A percentile compares a stretch with the other conserved stretches of the same genome.
phyloP scores from a whole-genome alignment of 64 coral and sea anemone genomes.

The Pachyseris speciosa region DNA sequence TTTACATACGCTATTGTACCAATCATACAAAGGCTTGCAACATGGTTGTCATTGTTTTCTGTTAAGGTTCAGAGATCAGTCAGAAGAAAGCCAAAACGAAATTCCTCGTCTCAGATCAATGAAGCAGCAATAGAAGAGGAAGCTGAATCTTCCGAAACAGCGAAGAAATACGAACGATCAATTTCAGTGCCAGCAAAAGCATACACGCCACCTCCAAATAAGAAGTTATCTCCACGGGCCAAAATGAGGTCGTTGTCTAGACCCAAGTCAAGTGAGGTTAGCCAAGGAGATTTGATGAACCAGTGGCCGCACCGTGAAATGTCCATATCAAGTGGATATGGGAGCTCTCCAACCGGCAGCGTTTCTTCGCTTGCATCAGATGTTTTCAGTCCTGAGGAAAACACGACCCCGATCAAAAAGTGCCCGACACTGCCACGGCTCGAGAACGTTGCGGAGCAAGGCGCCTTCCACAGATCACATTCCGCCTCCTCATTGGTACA shows the following conservation, averaged over 20 bases:
- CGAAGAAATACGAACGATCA: neutral
- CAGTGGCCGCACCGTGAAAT: neutral
- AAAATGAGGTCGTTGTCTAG: neutral
- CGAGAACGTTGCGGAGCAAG: neutral
- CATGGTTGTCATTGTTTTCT: neutral
- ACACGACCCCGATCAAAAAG: neutral
- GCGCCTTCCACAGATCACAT: neutral
- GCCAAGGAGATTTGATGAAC: neutral
- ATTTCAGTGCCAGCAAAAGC: neutral
- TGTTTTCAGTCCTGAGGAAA: neutral
- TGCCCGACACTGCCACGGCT: neutral
- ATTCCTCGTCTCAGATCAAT: neutral
- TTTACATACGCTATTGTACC: too few relatives aligned
- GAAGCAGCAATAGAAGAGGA: neutral
- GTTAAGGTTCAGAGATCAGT: slow-evolving; percentile 12
- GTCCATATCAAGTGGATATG: slow-evolving; percentile 35
- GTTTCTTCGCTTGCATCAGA: slow-evolving; percentile 4
- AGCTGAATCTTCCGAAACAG: neutral
- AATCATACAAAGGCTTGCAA: neutral
- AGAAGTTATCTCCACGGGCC: neutral
- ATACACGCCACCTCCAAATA: neutral
- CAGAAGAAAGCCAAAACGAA: neutral
- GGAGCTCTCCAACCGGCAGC: neutral
- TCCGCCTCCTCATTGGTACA: neutral
- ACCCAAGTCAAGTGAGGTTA: neutral